Conservation (phyloP, 2,888 invertebrate species). For the Pseudolycoriella hygida region DNA sequence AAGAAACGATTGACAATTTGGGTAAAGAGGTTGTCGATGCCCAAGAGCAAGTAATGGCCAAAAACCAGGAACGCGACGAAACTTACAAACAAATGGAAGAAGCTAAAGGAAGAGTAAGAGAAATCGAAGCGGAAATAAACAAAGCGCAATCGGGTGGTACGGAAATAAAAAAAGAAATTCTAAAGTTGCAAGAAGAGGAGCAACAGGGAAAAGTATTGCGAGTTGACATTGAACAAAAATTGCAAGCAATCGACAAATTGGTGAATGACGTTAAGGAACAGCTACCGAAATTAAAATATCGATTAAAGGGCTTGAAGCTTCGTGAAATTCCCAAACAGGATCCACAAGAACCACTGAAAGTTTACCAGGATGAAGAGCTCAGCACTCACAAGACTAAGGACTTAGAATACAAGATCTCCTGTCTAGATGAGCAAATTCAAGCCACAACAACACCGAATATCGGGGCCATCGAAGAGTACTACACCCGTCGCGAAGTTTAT, state of each 20-base stretch:
- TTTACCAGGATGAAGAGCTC: constrained; percentile 48
- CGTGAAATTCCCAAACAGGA: constrained; percentile 40
- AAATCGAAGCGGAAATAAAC: constrained; percentile 36
- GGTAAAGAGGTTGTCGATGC: constrained; percentile 51
- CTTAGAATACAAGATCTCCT: constrained; percentile 36
- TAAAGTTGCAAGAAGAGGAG: constrained; percentile 40
- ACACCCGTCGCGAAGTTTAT: constrained; percentile 53
- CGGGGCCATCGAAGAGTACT: constrained; percentile 54
- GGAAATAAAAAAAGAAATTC: constrained; percentile 44
- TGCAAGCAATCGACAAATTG: constrained; percentile 39
- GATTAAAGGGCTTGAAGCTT: constrained; percentile 37
- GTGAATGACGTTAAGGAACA: constrained; percentile 37
- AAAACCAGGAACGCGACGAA: constrained; percentile 38
- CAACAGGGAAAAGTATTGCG: constrained; percentile 49
- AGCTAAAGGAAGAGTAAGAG: constrained; percentile 35
- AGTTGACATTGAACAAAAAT: constrained; percentile 55
- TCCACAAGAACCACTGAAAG: constrained; percentile 32
- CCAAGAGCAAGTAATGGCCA: constrained; percentile 41
- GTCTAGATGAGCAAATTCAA: constrained; percentile 41
- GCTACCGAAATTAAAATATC: constrained; percentile 35
- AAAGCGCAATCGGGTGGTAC: constrained; percentile 38
- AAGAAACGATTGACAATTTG: constrained; percentile 55
- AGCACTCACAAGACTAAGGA: constrained; percentile 35
- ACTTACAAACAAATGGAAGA: constrained; percentile 37
- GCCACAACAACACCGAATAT: constrained; percentile 48